Evolutionary conservation across 1,140 invertebrate species (phyloP).

Genomic region (Globodera ellingtonae): DNA sequence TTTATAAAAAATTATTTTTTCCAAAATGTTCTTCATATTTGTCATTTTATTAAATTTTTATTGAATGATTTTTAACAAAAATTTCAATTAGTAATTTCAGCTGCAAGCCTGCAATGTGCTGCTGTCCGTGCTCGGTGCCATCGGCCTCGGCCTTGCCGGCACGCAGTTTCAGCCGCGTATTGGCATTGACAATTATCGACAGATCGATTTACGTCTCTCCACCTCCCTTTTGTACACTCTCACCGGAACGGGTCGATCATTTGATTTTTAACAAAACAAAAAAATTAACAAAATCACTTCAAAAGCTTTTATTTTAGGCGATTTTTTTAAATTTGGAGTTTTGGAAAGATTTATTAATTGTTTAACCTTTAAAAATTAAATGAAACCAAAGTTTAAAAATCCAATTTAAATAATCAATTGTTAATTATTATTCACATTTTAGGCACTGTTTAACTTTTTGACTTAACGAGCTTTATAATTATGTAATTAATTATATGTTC

Average conservation of each 20-base stretch:
- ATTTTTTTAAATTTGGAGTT: too few species aligned
- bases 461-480: too few species aligned
- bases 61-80: too few species aligned
- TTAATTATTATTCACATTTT: not conserved
- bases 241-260: constrained; percentile 8
- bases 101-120: constrained; percentile 59
- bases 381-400: too few species aligned
- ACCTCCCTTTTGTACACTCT: constrained; percentile 36
- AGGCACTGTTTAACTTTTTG: not conserved
- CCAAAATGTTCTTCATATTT: too few species aligned
- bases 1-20: too few species aligned
- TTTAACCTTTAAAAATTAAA: too few species aligned
- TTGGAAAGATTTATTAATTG: too few species aligned
- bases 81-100: not conserved
- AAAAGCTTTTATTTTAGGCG: too few species aligned
- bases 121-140: constrained; percentile 55
- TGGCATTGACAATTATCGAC: constrained; percentile 60
- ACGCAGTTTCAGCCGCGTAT: constrained; percentile 55
- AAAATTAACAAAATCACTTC: too few species aligned
- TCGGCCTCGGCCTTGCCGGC: constrained; percentile 57
- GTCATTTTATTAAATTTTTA: too few species aligned
- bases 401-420: not conserved
- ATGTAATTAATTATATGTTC: not conserved
- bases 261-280: not conserved
- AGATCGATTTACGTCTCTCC: constrained; percentile 58